Evolutionary conservation across 2,888 invertebrate species (phyloP).

Genomic region (Hanleya hanleyi): DNA sequence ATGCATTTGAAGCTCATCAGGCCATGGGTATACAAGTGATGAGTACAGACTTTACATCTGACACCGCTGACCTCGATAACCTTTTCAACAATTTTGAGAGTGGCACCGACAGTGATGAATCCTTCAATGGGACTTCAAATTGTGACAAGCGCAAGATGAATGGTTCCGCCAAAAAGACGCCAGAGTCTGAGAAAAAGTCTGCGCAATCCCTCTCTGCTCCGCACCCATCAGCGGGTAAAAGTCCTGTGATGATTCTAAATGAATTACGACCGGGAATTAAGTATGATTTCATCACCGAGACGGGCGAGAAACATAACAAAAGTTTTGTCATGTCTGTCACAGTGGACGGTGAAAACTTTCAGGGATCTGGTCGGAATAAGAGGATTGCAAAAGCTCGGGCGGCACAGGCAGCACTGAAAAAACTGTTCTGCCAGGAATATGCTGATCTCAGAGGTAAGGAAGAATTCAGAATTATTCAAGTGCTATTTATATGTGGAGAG

Average conservation of each 20-base stretch:
- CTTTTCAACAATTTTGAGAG: conserved; percentile 65
- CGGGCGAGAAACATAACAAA: conserved; percentile 82
- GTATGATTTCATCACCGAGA: conserved; percentile 73
- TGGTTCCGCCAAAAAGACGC: neutral
- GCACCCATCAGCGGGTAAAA: conserved; percentile 66
- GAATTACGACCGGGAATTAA: conserved; percentile 86
- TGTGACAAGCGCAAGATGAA: neutral
- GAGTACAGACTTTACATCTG: conserved; percentile 76
- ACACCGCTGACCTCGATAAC: conserved; percentile 70
- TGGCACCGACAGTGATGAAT: neutral
- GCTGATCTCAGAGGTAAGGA: conserved; percentile 56
- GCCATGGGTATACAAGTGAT: conserved; percentile 67
- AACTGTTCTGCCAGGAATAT: conserved; percentile 65
- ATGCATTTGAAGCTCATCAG: conserved; percentile 77
- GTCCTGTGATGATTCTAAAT: conserved; percentile 90
- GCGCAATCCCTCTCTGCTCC: neutral
- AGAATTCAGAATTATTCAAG: too few relatives aligned
- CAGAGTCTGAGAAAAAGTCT: too few relatives aligned
- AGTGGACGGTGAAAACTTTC: conserved; percentile 76
- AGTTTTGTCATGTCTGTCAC: conserved; percentile 81
- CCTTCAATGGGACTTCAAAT: neutral
- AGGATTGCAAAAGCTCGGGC: conserved; percentile 93
- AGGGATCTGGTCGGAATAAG: conserved; percentile 92
- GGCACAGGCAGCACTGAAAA: conserved; percentile 83
- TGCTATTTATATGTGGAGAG: too few relatives aligned